These are phyloP conservation scores for Limenitis camilla DNA, from an alignment of 2,888 invertebrate genomes.

Conservation along the genomic window DNA sequence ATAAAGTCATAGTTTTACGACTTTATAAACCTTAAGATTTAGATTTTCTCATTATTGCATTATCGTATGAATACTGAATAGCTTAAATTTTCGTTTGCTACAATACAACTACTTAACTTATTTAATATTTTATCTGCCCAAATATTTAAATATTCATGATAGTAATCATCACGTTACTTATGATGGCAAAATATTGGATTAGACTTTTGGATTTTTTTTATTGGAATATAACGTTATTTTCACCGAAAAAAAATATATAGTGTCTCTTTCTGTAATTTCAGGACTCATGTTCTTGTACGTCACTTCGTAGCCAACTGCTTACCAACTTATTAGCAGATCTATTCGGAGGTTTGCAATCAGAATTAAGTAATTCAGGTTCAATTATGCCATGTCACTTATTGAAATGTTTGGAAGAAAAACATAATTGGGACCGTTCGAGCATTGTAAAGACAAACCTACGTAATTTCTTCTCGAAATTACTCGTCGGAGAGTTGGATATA, in stretches of 20 bases:
- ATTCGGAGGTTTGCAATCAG: constrained; percentile 53
- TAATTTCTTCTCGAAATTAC: constrained; percentile 47
- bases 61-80: neutral
- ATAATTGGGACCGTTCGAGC: constrained; percentile 56
- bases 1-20: too few species aligned
- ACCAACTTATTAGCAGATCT: constrained; percentile 48
- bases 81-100: too few species aligned
- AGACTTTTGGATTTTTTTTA: too few species aligned
- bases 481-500: constrained; percentile 56
- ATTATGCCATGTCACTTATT: constrained; percentile 60
- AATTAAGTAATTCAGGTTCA: constrained; percentile 37
- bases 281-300: constrained; percentile 60
- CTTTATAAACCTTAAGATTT: too few species aligned
- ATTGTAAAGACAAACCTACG: constrained; percentile 47
- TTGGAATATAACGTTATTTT: too few species aligned
- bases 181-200: too few species aligned
- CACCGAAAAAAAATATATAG: too few species aligned
- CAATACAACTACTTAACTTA: too few species aligned
- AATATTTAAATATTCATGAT: too few species aligned
- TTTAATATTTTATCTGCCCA: too few species aligned
- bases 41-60: too few species aligned
- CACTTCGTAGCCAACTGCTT: constrained; percentile 49
- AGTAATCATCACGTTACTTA: too few species aligned
- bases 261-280: constrained; percentile 21
- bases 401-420: constrained; percentile 60